Evolutionary conservation across 1,140 invertebrate genomes (phyloP), one percentile per base, ranked within the genome.

Genomic region (Eupeodes corollae): DNA sequence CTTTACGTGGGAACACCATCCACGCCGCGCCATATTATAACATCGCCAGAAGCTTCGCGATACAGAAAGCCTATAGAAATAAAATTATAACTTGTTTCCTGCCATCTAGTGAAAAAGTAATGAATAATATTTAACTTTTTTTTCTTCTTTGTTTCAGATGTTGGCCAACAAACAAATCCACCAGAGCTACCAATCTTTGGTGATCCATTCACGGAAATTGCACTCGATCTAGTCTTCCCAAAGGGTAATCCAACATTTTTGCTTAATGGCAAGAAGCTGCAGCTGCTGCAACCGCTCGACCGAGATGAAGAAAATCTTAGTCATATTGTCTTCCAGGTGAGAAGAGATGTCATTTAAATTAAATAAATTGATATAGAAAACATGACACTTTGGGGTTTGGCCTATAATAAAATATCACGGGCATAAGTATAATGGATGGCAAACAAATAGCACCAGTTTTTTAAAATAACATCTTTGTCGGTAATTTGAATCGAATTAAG

Each of bases 271-370:
- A 91, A 91, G 65, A 79, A 78, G 48, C 68, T 93, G 5, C 78
- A 84, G 59, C 70, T 93, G 14, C 69, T 88, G 33, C 71, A 84
- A 51, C 87, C 88, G 0, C 64, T 93, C 30, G 90, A 93, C 67
- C 78, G 88, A 57, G 90, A 92, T 70, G 79, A 78, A 43, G 83
- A 87, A 55, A 88, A 88, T 70, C 72, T 89, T 32, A 90, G 87
- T 33, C 87, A 90, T 67, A 81, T 90, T 62, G 82, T 89, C 3
- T 88, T 91, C 66, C 86, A 89, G 79, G 87, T 89, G 68, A 56
- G 55, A 26, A 5, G 14, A 30, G 13, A 18, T 38, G 32, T 33
- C 43, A 43, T 43, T 43, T 32, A 16, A 15, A 41, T 41, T 14
- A 40, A 11, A 14, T 40, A 13, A 8, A 11, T n/a, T n/a, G n/a